Evolutionary conservation across 92 coral and sea anemone genomes (phyloP).

Genomic region (Porites evermanni): DNA sequence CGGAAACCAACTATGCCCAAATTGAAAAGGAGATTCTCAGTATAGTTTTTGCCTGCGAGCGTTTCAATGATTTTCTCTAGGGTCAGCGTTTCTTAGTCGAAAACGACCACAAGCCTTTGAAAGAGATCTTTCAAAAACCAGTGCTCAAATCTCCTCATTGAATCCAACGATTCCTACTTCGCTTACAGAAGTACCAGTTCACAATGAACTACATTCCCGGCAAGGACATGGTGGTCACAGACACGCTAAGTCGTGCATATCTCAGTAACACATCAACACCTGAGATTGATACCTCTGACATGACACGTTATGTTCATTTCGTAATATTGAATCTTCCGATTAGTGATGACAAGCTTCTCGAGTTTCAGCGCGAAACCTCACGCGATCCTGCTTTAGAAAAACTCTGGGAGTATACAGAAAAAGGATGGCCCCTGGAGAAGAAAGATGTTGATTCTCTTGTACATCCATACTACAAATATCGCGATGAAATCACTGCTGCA

Average conservation of each 20-base stretch:
- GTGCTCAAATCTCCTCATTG: conserved; percentile 25
- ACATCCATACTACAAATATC: too few species aligned
- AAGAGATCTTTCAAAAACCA: conserved; percentile 12
- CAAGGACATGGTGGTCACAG: conserved; percentile 3
- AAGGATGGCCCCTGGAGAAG: conserved; percentile 31
- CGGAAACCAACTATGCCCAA: conserved; percentile 50
- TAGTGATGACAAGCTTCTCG: conserved; percentile 37
- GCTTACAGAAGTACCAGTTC: conserved; percentile 2
- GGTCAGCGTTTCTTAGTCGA: too few species aligned
- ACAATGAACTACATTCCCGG: not conserved
- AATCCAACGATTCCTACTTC: conserved; percentile 15
- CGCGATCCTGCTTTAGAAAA: conserved; percentile 12
- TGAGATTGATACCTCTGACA: conserved; percentile 14
- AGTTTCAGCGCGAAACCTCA: conserved; percentile 41
- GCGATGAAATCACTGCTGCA: too few species aligned
- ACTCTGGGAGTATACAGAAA: conserved; percentile 12
- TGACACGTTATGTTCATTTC: conserved; percentile 30
- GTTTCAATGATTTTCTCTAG: conserved; percentile 6
- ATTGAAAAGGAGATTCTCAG: conserved; percentile 40
- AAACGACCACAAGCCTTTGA: too few species aligned
- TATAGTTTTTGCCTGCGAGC: conserved; percentile 46
- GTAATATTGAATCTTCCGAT: conserved; percentile 40
- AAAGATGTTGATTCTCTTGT: conserved; percentile 1
- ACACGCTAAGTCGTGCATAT: conserved; percentile 18
- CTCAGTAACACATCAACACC: conserved; percentile 24